Conservation (phyloP, 1,140 invertebrate species). For the Wasmannia auropunctata region DNA sequence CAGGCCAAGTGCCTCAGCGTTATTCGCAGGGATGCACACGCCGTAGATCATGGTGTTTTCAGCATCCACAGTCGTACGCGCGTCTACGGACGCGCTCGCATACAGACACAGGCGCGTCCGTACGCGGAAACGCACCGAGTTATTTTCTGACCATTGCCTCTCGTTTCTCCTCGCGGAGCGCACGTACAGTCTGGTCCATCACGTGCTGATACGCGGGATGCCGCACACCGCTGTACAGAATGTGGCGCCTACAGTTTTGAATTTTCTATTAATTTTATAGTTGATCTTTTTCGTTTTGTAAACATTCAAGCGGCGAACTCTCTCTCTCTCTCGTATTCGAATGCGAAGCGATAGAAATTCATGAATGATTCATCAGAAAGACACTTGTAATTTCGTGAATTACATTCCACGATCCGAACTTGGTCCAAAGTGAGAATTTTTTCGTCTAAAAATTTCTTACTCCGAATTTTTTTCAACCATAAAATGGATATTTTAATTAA, state of each 20-base stretch:
- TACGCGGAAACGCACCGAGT: constrained; percentile 70
- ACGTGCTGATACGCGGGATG: neutral
- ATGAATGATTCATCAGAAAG: neutral
- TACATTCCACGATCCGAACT: neutral
- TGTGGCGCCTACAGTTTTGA: neutral
- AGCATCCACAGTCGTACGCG: constrained; percentile 37
- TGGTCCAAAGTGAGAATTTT: neutral
- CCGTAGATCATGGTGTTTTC: constrained; percentile 72
- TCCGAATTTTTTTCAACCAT: neutral
- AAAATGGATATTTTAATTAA: neutral
- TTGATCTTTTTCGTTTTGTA: neutral
- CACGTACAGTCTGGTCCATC: constrained; percentile 44
- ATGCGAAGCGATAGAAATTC: neutral
- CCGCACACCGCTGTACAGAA: neutral
- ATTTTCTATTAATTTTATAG: neutral
- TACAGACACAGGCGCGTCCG: neutral
- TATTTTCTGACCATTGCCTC: constrained; percentile 75
- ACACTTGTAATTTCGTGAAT: neutral
- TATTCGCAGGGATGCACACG: constrained; percentile 64
- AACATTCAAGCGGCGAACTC: neutral
- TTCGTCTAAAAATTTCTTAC: neutral
- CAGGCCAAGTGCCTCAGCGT: constrained; percentile 62
- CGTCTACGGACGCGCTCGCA: neutral
- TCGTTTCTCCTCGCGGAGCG: constrained; percentile 27
- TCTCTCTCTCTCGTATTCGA: neutral